Evolutionary conservation across 2,888 invertebrate genomes (phyloP).

Genomic region (Drosophila pegasa): DNA sequence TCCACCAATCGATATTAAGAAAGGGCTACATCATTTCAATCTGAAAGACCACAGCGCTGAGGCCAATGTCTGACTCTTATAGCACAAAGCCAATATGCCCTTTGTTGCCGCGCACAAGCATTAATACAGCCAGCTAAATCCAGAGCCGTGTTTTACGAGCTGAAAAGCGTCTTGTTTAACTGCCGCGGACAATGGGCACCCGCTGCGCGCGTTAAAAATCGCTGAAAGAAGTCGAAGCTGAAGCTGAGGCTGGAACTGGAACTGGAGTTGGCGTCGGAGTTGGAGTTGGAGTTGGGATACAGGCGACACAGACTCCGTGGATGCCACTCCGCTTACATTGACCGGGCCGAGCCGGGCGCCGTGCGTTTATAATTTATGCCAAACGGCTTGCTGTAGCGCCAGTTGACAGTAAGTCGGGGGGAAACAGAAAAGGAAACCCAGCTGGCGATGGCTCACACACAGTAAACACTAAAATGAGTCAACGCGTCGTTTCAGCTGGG

Average conservation of each 20-base stretch:
- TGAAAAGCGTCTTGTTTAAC: slow-evolving; percentile 79
- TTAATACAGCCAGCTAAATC: slow-evolving; percentile 22
- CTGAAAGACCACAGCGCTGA: too few relatives aligned
- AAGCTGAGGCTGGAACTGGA: slow-evolving; percentile 1
- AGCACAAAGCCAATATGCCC: not conserved
- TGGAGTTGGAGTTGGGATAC: slow-evolving; percentile 4
- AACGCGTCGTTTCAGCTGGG: slow-evolving; percentile 22
- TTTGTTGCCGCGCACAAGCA: not conserved
- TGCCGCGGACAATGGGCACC: slow-evolving; percentile 75
- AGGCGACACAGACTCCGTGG: slow-evolving; percentile 22
- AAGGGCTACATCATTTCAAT: not conserved
- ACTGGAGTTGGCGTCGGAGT: not conserved
- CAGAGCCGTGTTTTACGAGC: slow-evolving; percentile 71
- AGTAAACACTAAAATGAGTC: slow-evolving; percentile 46
- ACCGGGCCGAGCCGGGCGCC: slow-evolving; percentile 47
- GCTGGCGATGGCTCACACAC: slow-evolving; percentile 47
- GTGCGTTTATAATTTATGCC: slow-evolving; percentile 70
- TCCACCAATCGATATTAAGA: not conserved
- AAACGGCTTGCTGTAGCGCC: slow-evolving; percentile 61
- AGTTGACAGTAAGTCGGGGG: slow-evolving; percentile 67
- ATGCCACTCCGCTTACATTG: slow-evolving; percentile 53
- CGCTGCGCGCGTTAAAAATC: slow-evolving; percentile 77
- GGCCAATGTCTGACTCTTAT: too few relatives aligned
- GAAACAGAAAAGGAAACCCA: slow-evolving; percentile 39
- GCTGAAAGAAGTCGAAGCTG: slow-evolving; percentile 45